These are phyloP conservation scores for Austrofundulus limnaeus DNA, from an alignment of 2,113 vertebrate species.

Conservation along the genomic window DNA sequence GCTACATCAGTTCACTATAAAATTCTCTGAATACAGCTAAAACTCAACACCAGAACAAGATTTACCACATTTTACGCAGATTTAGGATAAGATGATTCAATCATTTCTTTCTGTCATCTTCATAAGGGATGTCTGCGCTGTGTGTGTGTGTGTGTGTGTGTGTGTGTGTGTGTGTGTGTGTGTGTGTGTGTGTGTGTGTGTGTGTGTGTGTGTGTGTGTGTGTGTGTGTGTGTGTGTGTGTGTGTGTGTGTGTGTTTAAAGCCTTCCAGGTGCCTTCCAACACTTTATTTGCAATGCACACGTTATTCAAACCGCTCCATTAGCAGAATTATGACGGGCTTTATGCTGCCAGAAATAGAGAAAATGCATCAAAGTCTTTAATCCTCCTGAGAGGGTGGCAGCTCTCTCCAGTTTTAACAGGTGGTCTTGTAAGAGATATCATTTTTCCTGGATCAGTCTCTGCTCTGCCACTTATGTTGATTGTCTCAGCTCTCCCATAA, in stretches of 20 bases:
- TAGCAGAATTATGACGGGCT: slow-evolving; percentile 39
- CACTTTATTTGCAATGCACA: slow-evolving; percentile 10
- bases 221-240: slow-evolving; percentile 3
- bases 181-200: slow-evolving; percentile 3
- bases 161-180: slow-evolving; percentile 5
- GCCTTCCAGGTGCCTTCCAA: background rate
- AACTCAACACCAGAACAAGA: background rate
- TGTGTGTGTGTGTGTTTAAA: background rate
- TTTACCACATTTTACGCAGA: background rate
- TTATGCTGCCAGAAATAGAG: slow-evolving; percentile 49
- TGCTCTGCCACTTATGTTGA: slow-evolving; percentile 53
- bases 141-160: slow-evolving; percentile 2
- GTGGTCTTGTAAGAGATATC: slow-evolving; percentile 62
- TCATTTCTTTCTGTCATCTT: background rate
- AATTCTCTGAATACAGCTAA: slow-evolving; percentile 8
- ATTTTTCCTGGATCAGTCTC: slow-evolving; percentile 43
- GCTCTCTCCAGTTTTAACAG: slow-evolving; percentile 51
- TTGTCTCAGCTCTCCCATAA: slow-evolving; percentile 57
- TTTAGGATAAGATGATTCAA: background rate
- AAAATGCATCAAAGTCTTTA: slow-evolving; percentile 43
- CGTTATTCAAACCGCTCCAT: slow-evolving; percentile 26
- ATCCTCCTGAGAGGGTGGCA: slow-evolving; percentile 50
- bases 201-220: slow-evolving; percentile 5
- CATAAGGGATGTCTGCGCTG: background rate
- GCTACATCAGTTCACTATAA: background rate